These are phyloP conservation scores for Glaucidium brasilianum DNA, from an alignment of 2,113 vertebrate species.

Conservation along the genomic window DNA sequence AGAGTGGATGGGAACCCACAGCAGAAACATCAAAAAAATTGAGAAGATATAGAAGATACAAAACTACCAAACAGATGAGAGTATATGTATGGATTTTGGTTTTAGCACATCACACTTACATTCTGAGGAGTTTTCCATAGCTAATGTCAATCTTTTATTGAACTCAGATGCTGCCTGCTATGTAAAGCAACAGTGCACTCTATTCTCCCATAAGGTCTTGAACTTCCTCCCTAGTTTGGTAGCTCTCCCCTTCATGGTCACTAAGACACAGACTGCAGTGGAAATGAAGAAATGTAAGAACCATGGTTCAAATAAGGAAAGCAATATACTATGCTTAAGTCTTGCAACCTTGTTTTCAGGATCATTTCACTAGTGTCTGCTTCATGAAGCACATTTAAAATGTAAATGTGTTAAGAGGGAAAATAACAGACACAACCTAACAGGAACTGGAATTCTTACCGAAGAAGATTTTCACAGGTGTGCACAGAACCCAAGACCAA, in stretches of 20 bases:
- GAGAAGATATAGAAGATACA: not conserved
- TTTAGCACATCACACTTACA: not conserved
- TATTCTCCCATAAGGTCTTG: not conserved
- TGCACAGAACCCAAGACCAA: not conserved
- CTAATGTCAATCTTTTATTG: not conserved
- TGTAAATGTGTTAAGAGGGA: not conserved
- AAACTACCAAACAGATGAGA: not conserved
- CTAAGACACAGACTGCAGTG: not conserved
- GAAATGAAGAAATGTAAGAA: not conserved
- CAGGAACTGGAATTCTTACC: not conserved
- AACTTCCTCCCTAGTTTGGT: not conserved
- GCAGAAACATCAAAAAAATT: not conserved
- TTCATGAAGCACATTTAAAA: not conserved
- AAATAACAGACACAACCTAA: not conserved
- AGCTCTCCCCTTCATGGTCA: not conserved
- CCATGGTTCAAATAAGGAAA: not conserved
- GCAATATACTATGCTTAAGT: not conserved
- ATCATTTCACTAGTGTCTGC: not conserved
- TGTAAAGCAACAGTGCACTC: not conserved
- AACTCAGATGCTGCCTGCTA: not conserved
- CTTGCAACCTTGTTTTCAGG: not conserved
- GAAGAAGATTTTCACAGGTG: not conserved
- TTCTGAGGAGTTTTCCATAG: not conserved
- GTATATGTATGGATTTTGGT: not conserved
- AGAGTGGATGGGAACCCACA: rapidly evolving